A percentile compares a stretch with the other conserved stretches of the same genome.
phyloP scores from a whole-genome alignment of 1,140 invertebrate species.

The Bombus cullumanus region DNA sequence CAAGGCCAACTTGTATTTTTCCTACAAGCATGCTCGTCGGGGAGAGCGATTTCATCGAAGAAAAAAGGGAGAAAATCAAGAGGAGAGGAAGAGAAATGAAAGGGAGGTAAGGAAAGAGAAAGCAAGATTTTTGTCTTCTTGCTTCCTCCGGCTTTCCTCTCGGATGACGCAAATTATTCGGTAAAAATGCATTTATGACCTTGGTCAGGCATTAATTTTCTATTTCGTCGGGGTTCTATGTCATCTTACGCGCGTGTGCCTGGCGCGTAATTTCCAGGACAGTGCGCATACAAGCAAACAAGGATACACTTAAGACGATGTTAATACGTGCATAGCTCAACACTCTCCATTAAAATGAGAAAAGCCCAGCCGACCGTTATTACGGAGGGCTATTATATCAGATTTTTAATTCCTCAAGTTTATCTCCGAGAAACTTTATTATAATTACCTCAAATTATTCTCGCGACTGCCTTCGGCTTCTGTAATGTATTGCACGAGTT shows the following conservation, averaged over 20 bases:
- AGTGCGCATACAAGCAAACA: not conserved
- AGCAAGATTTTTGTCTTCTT: slow-evolving; percentile 5
- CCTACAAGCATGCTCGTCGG: not conserved
- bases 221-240: slow-evolving; percentile 27
- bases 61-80: not conserved
- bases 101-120: too few species aligned
- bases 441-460: slow-evolving; percentile 46
- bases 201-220: slow-evolving; percentile 27
- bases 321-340: slow-evolving; percentile 6
- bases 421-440: slow-evolving; percentile 37
- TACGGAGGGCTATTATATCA: slow-evolving; percentile 37
- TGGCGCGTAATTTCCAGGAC: slow-evolving; percentile 8
- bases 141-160: not conserved
- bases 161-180: slow-evolving; percentile 28
- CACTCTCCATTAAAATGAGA: slow-evolving; percentile 32
- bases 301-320: slow-evolving; percentile 3
- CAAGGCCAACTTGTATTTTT: slow-evolving; percentile 40
- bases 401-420: slow-evolving; percentile 39
- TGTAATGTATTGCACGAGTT: not conserved
- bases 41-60: slow-evolving; percentile 37
- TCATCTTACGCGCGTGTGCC: not conserved
- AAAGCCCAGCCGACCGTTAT: slow-evolving; percentile 34
- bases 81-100: too few species aligned
- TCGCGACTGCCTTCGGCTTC: not conserved
- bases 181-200: slow-evolving; percentile 39